These are phyloP conservation scores for Stomatorhinus ivindoensis DNA, from an alignment of 2,113 vertebrate genomes.

Conservation along the genomic window DNA sequence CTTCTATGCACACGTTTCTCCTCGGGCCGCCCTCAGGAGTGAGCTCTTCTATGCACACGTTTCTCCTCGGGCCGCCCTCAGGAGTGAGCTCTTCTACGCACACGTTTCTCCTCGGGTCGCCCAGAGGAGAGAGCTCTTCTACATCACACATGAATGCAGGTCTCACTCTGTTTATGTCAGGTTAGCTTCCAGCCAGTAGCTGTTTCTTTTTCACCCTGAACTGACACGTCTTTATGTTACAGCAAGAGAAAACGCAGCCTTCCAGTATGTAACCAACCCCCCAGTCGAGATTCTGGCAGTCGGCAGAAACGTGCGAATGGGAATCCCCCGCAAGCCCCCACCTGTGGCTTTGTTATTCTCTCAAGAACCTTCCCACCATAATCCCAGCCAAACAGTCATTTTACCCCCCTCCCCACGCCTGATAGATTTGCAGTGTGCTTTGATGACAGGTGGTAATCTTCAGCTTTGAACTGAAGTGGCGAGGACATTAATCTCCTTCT, in stretches of 20 bases:
- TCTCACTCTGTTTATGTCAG: neutral
- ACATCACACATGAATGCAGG: neutral
- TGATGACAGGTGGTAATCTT: constrained; percentile 19
- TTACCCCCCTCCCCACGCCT: neutral
- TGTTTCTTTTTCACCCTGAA: neutral
- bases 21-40: neutral
- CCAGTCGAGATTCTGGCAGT: neutral
- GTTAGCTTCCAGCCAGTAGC: neutral
- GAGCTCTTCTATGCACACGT: neutral
- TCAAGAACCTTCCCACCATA: constrained; percentile 12
- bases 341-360: constrained; percentile 1
- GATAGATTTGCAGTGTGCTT: constrained; percentile 5
- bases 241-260: neutral
- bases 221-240: neutral
- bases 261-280: neutral
- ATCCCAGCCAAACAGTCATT: neutral
- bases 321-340: neutral
- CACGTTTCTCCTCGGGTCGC: neutral
- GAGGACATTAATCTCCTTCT: constrained; percentile 17
- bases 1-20: neutral
- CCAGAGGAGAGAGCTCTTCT: neutral
- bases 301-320: neutral
- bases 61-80: neutral
- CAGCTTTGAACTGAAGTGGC: constrained; percentile 14
- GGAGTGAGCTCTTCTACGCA: neutral